phyloP scores from a whole-genome alignment of 64 coral and sea anemone species.

The Pocillopora verrucosa region DNA sequence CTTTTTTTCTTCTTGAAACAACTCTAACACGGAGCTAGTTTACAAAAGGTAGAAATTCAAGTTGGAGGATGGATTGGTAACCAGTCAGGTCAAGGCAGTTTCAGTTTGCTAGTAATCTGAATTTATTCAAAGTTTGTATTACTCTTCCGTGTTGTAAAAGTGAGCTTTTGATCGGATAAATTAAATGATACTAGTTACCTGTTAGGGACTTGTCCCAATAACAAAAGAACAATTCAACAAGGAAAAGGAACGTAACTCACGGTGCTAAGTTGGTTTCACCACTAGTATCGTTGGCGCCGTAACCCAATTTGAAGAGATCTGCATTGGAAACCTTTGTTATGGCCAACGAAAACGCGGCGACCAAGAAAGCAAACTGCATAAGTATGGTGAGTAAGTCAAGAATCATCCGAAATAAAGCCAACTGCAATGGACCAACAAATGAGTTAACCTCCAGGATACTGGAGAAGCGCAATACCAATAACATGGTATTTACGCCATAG shows the following conservation, averaged over 20 bases:
- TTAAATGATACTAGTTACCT: too few species aligned
- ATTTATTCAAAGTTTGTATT: too few species aligned
- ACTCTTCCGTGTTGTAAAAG: too few species aligned
- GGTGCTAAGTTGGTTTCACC: neutral
- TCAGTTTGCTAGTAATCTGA: too few species aligned
- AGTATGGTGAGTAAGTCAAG: constrained; percentile 25
- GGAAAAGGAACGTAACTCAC: neutral
- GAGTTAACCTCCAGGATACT: constrained; percentile 1
- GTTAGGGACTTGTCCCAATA: too few species aligned
- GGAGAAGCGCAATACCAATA: constrained; percentile 23
- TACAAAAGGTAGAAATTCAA: too few species aligned
- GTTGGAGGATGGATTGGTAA: too few species aligned
- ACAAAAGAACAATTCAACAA: too few species aligned
- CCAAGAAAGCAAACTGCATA: constrained; percentile 27
- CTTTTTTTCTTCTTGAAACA: too few species aligned
- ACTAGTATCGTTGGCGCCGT: neutral
- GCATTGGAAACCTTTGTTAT: constrained; percentile 6
- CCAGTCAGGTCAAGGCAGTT: too few species aligned
- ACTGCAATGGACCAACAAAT: constrained; percentile 31
- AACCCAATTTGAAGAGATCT: neutral
- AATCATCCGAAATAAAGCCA: constrained; percentile 47
- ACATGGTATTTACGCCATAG: constrained; percentile 33
- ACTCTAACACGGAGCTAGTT: too few species aligned
- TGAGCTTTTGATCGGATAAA: too few species aligned
- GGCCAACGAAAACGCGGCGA: constrained; percentile 41